Conservation (phyloP, 2,797 vertebrate genomes). For the Pangasius djambal region DNA sequence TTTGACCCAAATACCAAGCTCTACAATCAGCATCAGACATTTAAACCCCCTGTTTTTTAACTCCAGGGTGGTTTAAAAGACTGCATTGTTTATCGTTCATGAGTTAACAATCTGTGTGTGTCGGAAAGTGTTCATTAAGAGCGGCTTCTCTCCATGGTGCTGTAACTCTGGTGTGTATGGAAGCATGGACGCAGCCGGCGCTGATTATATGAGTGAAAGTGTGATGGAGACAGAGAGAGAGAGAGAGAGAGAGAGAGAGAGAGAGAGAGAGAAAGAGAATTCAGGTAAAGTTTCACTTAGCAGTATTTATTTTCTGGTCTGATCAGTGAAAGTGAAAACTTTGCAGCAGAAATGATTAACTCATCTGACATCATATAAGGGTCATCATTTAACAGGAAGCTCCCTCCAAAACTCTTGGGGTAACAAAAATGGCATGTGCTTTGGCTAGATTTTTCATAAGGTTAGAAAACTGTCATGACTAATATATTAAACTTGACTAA, state of each 20-base stretch:
- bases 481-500: background rate
- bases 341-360: background rate
- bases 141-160: slow-evolving; percentile 26
- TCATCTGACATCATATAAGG: background rate
- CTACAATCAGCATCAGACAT: background rate
- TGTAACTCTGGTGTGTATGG: slow-evolving; percentile 54
- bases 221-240: background rate
- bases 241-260: too few relatives aligned
- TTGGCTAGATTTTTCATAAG: background rate
- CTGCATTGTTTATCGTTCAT: background rate
- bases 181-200: slow-evolving; percentile 50
- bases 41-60: background rate
- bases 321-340: background rate
- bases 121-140: slow-evolving; percentile 36
- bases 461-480: background rate
- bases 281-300: background rate
- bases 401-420: background rate
- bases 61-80: background rate
- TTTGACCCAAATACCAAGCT: background rate
- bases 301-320: background rate
- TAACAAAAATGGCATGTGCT: background rate
- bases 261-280: background rate
- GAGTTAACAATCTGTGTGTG: background rate
- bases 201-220: slow-evolving; percentile 73
- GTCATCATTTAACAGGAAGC: background rate